Evolutionary conservation across 2,888 invertebrate genomes (phyloP).

Genomic region (Stratiomys singularior): DNA sequence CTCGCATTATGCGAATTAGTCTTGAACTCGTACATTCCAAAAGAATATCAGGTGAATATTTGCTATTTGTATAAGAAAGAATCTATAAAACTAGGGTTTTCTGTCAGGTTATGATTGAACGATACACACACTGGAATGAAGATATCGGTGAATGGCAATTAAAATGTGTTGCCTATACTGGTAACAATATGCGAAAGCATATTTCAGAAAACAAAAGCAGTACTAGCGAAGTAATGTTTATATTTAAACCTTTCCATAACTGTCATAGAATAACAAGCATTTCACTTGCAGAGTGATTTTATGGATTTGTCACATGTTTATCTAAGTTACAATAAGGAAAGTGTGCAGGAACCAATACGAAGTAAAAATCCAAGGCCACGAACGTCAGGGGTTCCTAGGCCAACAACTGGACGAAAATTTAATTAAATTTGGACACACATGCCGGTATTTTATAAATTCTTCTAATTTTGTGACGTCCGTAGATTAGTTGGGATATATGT

Average conservation of each 20-base stretch:
- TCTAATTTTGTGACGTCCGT: too few relatives aligned
- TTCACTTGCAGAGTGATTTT: conserved; percentile 66
- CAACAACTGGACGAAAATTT: conserved; percentile 64
- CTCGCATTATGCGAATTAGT: conserved; percentile 90
- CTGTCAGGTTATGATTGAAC: conserved; percentile 82
- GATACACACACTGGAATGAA: conserved; percentile 96
- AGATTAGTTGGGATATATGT: not conserved
- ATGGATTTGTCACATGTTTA: conserved; percentile 76
- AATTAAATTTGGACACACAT: conserved; percentile 9
- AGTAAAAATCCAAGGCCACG: conserved; percentile 68
- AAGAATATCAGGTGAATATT: conserved; percentile 82
- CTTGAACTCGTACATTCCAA: conserved; percentile 92
- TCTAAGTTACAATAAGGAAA: conserved; percentile 71
- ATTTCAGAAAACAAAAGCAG: conserved; percentile 63
- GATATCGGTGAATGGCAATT: conserved; percentile 99
- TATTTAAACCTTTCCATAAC: too few relatives aligned
- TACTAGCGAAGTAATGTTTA: conserved; percentile 62
- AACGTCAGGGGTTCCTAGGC: conserved; percentile 68
- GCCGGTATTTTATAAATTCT: too few relatives aligned
- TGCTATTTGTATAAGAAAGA: not conserved
- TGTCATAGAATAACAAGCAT: not conserved
- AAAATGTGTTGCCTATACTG: conserved; percentile 97
- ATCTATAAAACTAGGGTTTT: conserved; percentile 14
- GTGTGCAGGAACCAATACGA: conserved; percentile 68
- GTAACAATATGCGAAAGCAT: conserved; percentile 94